Base-by-base conservation (phyloP, 2,888 invertebrate species). In the Sphaeridia pumilis region DNA sequence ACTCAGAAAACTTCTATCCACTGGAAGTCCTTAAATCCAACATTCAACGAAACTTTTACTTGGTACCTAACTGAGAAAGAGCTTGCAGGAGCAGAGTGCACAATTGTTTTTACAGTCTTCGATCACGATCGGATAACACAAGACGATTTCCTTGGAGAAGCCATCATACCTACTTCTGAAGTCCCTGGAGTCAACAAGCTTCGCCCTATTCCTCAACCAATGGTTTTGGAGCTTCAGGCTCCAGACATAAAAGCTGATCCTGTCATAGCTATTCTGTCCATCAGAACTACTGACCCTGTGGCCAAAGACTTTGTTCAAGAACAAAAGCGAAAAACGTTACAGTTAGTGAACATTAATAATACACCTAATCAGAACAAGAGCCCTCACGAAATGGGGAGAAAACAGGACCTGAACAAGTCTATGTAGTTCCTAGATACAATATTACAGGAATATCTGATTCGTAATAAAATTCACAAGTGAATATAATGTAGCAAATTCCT, bases 61-160 rank as follows among this genome's bases (percentile, higher is more conserved):
- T 64, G 60, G 59, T 24, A 47, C 4, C 46, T 61, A 2, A 38
- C 56, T 2, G 12, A 38, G 10, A 52, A 46, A 17, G 57, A 57
- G 17, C 59, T 58, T 28, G 17, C 28, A 21, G 44, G 53, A 25
- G 36, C 35, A 1, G 48, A 56, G 31, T 49, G 58, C 10, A 52
- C 56, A 1, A 17, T 64, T 26, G 53, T 62, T 0, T 55, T 64
- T 21, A 61, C 62, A 1, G 58, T 61, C 1, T 57, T 58, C 46
- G 64, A 64, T 50, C 57, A 58, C 38, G 64, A 64, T 25, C 25
- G 52, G 14, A 20, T 60, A 3, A 49, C 54, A 7, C 46, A 35
- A 24, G 57, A 62, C 53, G 62, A 61, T 27, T 64, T 62, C 42
- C 44, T 64, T 10, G 64, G 64, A 17, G 61, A 62, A 52, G 62